A percentile compares a stretch with the other conserved stretches of the same genome.
Evolutionary conservation across 2,113 vertebrate species (phyloP).

Genomic region (Chlorodrepanis virens): DNA sequence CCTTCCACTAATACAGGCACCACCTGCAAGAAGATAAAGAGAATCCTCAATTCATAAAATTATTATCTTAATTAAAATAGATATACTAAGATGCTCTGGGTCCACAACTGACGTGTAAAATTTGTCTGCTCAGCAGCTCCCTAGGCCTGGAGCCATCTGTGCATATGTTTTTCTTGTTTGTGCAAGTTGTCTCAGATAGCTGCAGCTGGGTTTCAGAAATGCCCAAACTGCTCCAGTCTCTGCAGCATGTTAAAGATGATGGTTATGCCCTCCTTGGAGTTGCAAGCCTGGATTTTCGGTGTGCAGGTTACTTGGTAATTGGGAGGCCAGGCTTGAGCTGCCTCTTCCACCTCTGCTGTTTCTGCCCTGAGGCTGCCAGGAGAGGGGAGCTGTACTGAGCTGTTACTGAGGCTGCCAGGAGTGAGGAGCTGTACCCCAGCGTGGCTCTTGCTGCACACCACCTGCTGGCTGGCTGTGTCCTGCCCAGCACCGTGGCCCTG

Average conservation of each 20-base stretch:
- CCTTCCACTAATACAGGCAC: not conserved
- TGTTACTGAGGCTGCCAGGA: too few species aligned
- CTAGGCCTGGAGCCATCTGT: not conserved
- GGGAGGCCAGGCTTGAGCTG: not conserved
- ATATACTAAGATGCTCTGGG: not conserved
- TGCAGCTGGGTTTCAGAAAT: not conserved
- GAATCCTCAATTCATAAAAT: not conserved
- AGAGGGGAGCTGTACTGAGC: too few species aligned
- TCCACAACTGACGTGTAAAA: not conserved
- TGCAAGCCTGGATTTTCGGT: not conserved
- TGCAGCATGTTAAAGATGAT: not conserved
- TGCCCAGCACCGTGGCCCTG: not conserved
- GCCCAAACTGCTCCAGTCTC: not conserved
- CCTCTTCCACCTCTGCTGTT: not conserved
- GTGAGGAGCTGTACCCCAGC: not conserved
- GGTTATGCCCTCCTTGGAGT: not conserved
- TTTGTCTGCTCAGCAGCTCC: not conserved
- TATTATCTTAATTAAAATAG: not conserved
- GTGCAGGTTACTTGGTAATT: not conserved
- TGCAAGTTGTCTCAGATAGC: not conserved
- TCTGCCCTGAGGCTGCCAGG: not conserved
- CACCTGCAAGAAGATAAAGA: not conserved
- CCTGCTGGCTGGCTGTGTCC: not conserved
- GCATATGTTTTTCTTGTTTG: not conserved
- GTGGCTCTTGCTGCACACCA: accelerated